Conservation (phyloP, 2,113 vertebrate species). For the Pachycephala philippinensis region DNA sequence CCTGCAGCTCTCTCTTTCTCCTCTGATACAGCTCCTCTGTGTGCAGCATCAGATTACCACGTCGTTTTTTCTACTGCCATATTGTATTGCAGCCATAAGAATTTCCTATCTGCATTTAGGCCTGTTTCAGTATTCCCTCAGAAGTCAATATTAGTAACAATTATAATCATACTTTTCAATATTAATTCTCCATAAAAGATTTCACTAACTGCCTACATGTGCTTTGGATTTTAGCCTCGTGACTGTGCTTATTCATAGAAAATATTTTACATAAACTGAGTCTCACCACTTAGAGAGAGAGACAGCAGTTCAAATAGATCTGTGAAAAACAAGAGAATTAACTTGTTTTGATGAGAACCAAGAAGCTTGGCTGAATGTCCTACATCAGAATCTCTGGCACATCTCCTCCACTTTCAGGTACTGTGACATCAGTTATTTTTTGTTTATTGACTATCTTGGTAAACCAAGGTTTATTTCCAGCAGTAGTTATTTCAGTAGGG, state of each 20-base stretch:
- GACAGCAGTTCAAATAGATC: background rate
- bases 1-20: background rate
- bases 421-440: background rate
- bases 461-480: background rate
- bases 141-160: background rate
- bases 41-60: conserved; percentile 16
- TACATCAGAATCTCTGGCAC: background rate
- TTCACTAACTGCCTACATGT: background rate
- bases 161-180: background rate
- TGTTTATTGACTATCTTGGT: background rate
- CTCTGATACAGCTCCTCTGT: background rate
- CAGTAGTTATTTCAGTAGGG: background rate
- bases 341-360: background rate
- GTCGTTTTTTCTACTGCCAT: conserved; percentile 21
- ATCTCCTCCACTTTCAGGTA: background rate
- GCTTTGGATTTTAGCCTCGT: background rate
- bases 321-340: background rate
- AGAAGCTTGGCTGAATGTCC: background rate
- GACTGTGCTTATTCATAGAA: background rate
- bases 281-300: background rate
- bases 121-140: background rate
- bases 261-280: conserved; percentile 3
- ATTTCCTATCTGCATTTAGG: background rate
- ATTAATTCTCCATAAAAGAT: background rate
- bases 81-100: conserved; percentile 1